Evolutionary conservation across 2,888 invertebrate species (phyloP).

Genomic region (Chalcis sispes): DNA sequence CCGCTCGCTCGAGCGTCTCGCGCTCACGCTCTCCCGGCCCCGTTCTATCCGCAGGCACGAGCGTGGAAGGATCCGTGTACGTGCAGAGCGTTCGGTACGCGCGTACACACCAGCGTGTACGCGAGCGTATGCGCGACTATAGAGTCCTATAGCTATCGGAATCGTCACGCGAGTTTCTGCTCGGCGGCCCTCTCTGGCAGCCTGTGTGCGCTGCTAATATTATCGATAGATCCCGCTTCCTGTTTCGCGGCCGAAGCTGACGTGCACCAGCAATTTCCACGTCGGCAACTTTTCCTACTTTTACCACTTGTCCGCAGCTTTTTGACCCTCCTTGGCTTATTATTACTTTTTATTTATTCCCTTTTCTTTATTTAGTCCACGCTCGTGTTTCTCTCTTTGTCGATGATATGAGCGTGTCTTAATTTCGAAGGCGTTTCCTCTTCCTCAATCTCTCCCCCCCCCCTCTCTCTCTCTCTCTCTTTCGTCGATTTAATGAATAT

Average conservation of each 20-base stretch:
- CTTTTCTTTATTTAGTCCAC: background rate
- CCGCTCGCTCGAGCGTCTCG: constrained; percentile 57
- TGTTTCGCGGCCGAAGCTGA: constrained; percentile 25
- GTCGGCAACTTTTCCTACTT: constrained; percentile 47
- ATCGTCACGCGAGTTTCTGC: constrained; percentile 66
- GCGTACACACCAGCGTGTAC: background rate
- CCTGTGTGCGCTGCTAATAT: constrained; percentile 51
- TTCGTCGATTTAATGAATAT: background rate
- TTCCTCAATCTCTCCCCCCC: background rate
- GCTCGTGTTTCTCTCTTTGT: background rate
- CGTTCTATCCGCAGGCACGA: background rate
- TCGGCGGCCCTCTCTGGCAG: constrained; percentile 56
- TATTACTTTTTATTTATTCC: no score
- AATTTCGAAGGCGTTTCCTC: background rate
- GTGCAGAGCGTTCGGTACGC: background rate
- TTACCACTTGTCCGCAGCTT: constrained; percentile 3
- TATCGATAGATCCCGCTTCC: constrained; percentile 55
- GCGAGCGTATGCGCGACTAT: background rate
- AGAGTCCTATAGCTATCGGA: constrained; percentile 60
- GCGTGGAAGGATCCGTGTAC: background rate
- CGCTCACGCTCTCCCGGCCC: background rate
- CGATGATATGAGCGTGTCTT: no score
- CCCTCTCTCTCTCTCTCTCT: background rate
- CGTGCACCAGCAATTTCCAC: constrained; percentile 48
- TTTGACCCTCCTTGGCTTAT: background rate